These are phyloP conservation scores for Spilosoma lubricipeda DNA, from an alignment of 2,888 invertebrate species.

Conservation along the genomic window DNA sequence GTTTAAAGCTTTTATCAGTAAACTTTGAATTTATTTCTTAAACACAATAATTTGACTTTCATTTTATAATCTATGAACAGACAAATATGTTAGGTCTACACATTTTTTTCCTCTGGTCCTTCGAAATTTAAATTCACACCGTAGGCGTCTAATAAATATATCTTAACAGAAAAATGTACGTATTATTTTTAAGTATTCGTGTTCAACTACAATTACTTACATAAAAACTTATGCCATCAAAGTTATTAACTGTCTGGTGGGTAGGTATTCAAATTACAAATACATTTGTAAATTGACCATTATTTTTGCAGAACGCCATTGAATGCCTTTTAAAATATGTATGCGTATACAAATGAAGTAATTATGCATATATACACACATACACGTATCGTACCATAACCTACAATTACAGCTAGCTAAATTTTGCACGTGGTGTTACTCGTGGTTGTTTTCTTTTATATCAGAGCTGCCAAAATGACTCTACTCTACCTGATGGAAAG, in stretches of 20 bases:
- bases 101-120: neutral
- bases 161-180: neutral
- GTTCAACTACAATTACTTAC: neutral
- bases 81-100: neutral
- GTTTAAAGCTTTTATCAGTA: neutral
- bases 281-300: constrained; percentile 2
- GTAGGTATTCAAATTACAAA: neutral
- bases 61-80: neutral
- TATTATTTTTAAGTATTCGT: neutral
- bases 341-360: constrained; percentile 5
- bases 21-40: too few species aligned
- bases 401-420: neutral
- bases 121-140: neutral
- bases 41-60: neutral
- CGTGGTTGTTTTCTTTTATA: too few species aligned
- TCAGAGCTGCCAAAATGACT: too few species aligned
- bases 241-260: neutral
- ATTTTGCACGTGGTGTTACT: neutral
- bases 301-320: neutral
- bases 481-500: too few species aligned
- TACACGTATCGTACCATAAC: neutral
- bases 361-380: constrained; percentile 8
- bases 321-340: neutral
- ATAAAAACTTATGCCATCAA: neutral
- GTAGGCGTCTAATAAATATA: neutral